Conservation (phyloP, 2,113 vertebrate genomes). For the Trogon surrucura region DNA sequence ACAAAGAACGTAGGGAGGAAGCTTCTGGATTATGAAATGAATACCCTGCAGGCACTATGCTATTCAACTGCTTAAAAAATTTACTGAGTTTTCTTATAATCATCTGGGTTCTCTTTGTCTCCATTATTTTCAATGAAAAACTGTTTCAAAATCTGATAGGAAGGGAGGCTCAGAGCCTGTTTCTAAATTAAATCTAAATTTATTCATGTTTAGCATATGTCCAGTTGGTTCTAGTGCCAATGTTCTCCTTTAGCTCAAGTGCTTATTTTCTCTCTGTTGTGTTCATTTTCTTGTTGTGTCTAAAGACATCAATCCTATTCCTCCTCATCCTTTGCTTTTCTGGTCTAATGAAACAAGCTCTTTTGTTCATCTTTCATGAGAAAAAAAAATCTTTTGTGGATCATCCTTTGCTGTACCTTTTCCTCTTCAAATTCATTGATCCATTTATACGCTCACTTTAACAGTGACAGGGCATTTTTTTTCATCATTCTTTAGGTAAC, state of each 20-base stretch:
- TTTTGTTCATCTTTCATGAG: neutral
- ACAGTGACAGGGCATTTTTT: neutral
- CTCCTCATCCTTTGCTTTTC: neutral
- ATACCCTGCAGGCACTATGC: neutral
- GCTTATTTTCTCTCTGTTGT: neutral
- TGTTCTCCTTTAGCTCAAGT: neutral
- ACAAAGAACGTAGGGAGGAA: neutral
- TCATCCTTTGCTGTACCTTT: neutral
- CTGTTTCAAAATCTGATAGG: neutral
- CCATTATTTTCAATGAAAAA: neutral
- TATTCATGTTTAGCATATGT: neutral
- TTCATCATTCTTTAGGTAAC: neutral
- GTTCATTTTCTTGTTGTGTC: neutral
- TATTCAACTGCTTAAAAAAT: neutral
- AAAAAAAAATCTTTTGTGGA: neutral
- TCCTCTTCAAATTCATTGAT: neutral
- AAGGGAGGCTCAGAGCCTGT: neutral
- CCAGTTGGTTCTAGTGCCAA: slow-evolving; percentile 14
- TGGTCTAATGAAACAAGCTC: neutral
- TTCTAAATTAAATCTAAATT: slow-evolving; percentile 35
- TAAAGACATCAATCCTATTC: neutral
- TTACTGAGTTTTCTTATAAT: neutral
- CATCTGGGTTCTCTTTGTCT: neutral
- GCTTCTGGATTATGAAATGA: neutral
- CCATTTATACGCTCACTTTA: neutral